Base-by-base conservation (phyloP, 2,888 invertebrate species). In the Serripes groenlandicus region DNA sequence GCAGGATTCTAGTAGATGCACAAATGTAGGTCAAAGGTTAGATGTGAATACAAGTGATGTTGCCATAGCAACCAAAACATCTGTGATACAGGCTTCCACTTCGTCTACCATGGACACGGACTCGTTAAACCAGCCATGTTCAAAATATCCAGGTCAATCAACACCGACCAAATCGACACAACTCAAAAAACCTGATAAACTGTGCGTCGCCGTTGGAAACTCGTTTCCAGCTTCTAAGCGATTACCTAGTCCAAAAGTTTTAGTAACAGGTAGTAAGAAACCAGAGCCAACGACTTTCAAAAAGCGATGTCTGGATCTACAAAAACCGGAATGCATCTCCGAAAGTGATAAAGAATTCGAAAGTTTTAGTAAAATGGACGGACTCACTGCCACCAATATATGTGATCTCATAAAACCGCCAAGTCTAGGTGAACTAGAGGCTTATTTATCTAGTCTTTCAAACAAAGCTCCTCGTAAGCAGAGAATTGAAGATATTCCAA, bases 361-460 rank as follows among this genome's bases (percentile, higher is more conserved):
- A 11, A 54, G 23, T 30, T 69, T 85, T 2, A 75, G 75, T 66
- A 72, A 81, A 26, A 32, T 85, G 21, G 76, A 82, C 30, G 77
- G 80, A 62, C 77, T 83, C 28, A 78, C 75, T 37, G 73, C 87
- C 3, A 69, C 71, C 54, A 75, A 88, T 42, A 77, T 89, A 15
- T 64, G 78, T n/a, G 87, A 88, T 73, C 73, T 88, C 60, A 79
- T 87, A 32, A 89, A 90, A 62, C 92, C 92, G 1, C 83, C 92
- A 23, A 89, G 91, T 64, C 90, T 92, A 0, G 87, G 88, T 75
- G 91, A 93, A 37, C 87, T 93, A 54, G 91, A 92, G 73, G 84
- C 86, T 26, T 92, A 92, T 62, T 85, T 93, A 7, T 83, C 91
- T 76, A 92, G 89, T 87, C 90, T 92, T 81, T 86, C 88, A 74